These are phyloP conservation scores for Dysidea cf. avara DNA, from an alignment of 37 sponge, comb jelly and placozoan genomes.

Conservation along the genomic window DNA sequence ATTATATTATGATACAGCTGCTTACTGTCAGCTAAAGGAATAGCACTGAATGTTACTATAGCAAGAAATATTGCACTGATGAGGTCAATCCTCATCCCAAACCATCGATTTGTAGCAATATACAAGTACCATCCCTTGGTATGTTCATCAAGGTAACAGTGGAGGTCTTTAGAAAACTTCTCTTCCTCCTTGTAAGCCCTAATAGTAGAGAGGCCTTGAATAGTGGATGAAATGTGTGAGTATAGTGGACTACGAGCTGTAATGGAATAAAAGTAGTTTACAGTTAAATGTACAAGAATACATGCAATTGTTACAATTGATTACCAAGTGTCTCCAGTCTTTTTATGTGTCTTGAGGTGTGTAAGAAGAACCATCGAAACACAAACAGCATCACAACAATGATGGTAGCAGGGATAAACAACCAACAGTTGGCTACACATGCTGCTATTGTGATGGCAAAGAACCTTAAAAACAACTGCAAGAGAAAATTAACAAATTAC, in stretches of 20 bases:
- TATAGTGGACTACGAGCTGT: no score
- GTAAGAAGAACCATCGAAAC: no score
- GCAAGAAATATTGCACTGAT: constrained; percentile 47
- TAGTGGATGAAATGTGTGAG: no score
- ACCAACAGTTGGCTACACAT: constrained; percentile 39
- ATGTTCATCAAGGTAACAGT: constrained; percentile 48
- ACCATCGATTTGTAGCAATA: no score
- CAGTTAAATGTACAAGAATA: no score
- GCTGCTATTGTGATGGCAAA: constrained; percentile 52
- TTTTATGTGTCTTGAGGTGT: no score
- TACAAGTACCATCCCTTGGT: no score
- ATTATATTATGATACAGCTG: no score
- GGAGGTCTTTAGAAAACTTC: constrained; percentile 21
- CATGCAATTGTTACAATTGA: neutral
- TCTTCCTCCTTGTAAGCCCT: constrained; percentile 45
- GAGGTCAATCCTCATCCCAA: no score
- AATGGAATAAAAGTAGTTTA: no score
- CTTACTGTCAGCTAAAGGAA: constrained; percentile 12
- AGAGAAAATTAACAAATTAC: neutral
- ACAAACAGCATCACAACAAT: constrained; percentile 24
- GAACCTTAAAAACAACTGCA: constrained; percentile 45
- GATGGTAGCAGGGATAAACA: constrained; percentile 52
- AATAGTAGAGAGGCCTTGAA: constrained; percentile 79
- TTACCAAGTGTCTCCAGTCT: constrained; percentile 76
- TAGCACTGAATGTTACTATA: constrained; percentile 46